Percentiles rank a stretch among this genome's conserved stretches.
Conservation (phyloP, 1,140 invertebrate genomes). For the Microplitis demolitor region DNA sequence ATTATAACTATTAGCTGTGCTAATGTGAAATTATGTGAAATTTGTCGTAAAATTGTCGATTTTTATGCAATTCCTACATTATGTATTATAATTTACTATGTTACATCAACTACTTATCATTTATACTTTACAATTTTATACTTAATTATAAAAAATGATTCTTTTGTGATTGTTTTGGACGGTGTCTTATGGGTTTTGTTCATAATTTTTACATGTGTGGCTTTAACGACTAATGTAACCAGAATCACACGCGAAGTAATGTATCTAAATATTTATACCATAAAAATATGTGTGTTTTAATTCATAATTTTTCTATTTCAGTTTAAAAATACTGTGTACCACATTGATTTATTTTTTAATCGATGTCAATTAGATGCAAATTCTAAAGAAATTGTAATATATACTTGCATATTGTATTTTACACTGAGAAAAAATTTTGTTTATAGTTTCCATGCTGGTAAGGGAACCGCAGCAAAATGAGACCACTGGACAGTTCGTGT, state of each 20-base stretch:
- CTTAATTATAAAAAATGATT: background rate
- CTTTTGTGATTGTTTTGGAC: too few relatives aligned
- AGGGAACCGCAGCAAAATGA: too few relatives aligned
- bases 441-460: too few relatives aligned
- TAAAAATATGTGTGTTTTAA: background rate
- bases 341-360: too few relatives aligned
- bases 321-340: too few relatives aligned
- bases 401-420: too few relatives aligned
- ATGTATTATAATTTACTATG: background rate
- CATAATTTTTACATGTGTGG: background rate
- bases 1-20: background rate
- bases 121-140: background rate
- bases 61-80: background rate
- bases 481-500: background rate
- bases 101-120: background rate
- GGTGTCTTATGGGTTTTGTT: background rate
- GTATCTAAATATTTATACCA: background rate
- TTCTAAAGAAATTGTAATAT: too few relatives aligned
- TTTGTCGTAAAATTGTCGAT: background rate
- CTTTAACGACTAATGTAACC: background rate
- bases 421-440: too few relatives aligned
- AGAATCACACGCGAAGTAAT: background rate
- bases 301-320: too few relatives aligned
- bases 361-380: too few relatives aligned
- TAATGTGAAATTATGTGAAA: background rate